Conservation (phyloP, 2,113 vertebrate species). For the Phalacrocorax brasilianus region DNA sequence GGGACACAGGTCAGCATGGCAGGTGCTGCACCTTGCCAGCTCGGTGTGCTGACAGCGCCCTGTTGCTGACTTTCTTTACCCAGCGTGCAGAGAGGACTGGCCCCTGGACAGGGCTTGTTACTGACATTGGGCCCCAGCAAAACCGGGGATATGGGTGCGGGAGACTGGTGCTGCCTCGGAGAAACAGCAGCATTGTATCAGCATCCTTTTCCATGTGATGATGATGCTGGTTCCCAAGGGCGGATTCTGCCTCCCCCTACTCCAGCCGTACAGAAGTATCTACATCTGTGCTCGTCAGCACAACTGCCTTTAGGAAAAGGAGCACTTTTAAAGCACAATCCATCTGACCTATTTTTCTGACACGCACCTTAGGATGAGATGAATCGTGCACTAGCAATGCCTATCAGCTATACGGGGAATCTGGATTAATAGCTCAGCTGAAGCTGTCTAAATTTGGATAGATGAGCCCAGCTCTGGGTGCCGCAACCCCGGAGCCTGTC, state of each 20-base stretch:
- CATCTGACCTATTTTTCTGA: constrained; percentile 62
- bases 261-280: neutral
- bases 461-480: neutral
- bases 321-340: neutral
- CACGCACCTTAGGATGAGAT: constrained; percentile 17
- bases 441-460: neutral
- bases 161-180: neutral
- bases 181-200: neutral
- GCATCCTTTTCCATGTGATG: neutral
- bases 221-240: neutral
- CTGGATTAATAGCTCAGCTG: neutral
- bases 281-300: constrained; percentile 32
- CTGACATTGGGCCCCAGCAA: neutral
- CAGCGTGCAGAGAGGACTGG: fast-evolving
- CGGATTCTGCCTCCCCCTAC: neutral
- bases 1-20: neutral
- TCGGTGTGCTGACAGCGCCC: neutral
- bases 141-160: neutral
- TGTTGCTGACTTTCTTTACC: neutral
- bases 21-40: neutral
- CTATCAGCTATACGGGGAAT: neutral
- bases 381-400: neutral
- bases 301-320: neutral
- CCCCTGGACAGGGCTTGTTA: neutral
- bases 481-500: neutral